These are phyloP conservation scores for Alloplasta piceator DNA, from an alignment of 2,888 invertebrate genomes.

Conservation along the genomic window DNA sequence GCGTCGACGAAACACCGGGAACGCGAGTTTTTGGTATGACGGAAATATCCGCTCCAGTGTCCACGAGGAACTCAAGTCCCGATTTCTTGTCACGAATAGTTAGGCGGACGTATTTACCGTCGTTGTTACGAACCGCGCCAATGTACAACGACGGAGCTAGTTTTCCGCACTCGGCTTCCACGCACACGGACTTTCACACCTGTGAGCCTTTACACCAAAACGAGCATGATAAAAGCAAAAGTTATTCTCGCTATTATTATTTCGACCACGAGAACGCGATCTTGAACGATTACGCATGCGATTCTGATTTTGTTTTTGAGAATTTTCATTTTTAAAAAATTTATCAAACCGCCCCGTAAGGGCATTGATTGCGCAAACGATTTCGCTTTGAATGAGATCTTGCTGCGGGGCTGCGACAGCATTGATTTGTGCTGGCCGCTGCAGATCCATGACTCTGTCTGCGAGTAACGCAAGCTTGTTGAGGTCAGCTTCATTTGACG, in stretches of 20 bases:
- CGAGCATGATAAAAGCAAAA: background rate
- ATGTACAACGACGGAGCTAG: background rate
- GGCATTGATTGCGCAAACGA: background rate
- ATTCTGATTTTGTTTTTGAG: background rate
- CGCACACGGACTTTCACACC: background rate
- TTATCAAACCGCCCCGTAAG: background rate
- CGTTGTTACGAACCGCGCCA: background rate
- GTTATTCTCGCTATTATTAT: conserved; percentile 1
- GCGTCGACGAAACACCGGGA: too few relatives aligned
- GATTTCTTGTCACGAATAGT: conserved; percentile 12
- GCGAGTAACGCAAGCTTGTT: conserved; percentile 16
- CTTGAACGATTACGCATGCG: background rate
- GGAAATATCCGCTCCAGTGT: too few relatives aligned
- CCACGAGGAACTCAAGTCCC: too few relatives aligned
- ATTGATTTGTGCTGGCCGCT: conserved; percentile 17
- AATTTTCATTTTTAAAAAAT: conserved; percentile 1
- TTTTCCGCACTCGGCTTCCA: background rate
- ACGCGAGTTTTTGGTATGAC: too few relatives aligned
- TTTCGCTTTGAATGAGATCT: background rate
- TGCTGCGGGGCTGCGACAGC: background rate
- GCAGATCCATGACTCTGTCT: conserved; percentile 35
- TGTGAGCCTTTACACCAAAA: conserved; percentile 4
- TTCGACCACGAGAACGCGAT: background rate
- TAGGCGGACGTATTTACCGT: background rate
- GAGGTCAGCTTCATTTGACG: conserved; percentile 6